Percentiles rank a stretch among this genome's conserved stretches.
phyloP scores from a whole-genome alignment of 2,113 vertebrate genomes.

The Grammomys surdaster region DNA sequence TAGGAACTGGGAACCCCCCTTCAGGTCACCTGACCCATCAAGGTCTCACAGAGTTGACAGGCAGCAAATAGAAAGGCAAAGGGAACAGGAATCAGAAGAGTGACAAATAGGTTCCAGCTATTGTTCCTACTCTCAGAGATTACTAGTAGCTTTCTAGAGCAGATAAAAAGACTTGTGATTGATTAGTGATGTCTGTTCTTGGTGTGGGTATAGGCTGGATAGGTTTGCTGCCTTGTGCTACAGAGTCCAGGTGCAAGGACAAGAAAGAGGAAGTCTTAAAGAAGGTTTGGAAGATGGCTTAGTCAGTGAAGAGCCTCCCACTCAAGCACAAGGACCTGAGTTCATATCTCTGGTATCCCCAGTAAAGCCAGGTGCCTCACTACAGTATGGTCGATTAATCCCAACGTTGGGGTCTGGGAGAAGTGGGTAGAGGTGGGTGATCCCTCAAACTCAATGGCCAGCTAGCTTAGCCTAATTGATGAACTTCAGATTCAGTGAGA shows the following conservation, averaged over 20 bases:
- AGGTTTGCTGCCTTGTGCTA: neutral
- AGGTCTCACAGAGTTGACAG: neutral
- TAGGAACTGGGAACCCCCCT: neutral
- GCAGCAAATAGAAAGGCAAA: neutral
- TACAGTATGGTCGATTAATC: neutral
- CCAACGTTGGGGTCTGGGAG: neutral
- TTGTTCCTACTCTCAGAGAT: constrained; percentile 16
- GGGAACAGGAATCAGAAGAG: neutral
- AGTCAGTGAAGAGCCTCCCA: neutral
- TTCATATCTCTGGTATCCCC: neutral
- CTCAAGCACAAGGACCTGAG: neutral
- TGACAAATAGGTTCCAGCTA: neutral
- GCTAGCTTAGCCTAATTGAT: neutral
- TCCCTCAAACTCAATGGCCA: neutral
- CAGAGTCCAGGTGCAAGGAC: neutral
- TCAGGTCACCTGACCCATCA: neutral
- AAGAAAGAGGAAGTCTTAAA: constrained; percentile 10
- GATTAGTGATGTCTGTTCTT: constrained; percentile 3
- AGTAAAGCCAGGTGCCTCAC: neutral
- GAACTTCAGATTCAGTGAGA: neutral
- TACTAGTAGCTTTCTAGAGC: constrained; percentile 34
- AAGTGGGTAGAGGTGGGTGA: neutral
- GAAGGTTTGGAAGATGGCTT: neutral
- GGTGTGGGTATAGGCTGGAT: neutral
- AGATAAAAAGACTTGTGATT: neutral